Evolutionary conservation across 1,140 invertebrate genomes (phyloP).

Genomic region (Amyelois transitella): DNA sequence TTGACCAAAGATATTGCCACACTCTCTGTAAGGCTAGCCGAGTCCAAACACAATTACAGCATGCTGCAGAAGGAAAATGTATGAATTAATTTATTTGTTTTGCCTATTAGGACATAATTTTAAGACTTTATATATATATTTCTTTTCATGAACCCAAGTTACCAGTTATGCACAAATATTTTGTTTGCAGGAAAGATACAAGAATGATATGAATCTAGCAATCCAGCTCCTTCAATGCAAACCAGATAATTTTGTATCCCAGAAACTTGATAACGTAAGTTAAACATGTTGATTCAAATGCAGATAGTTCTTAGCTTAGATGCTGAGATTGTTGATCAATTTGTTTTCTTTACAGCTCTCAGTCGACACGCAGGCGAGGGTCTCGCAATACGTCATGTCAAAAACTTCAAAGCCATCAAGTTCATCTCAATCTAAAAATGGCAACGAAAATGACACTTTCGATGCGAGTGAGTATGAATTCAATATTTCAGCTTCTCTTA

Average conservation of each 20-base stretch:
- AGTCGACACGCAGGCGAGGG: conserved; percentile 91
- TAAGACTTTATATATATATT: too few relatives aligned
- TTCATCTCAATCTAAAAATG: conserved; percentile 56
- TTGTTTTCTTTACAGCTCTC: conserved; percentile 82
- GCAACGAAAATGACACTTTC: conserved; percentile 65
- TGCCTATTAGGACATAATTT: too few relatives aligned
- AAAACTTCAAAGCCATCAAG: conserved; percentile 76
- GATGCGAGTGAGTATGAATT: conserved; percentile 78
- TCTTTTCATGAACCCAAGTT: too few relatives aligned
- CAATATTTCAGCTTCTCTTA: conserved; percentile 92
- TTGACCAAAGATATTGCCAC: conserved; percentile 91
- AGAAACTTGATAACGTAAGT: conserved; percentile 93
- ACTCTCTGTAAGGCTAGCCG: conserved; percentile 89
- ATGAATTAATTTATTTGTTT: conserved; percentile 14
- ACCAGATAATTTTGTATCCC: conserved; percentile 94
- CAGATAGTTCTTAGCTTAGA: conserved; percentile 5
- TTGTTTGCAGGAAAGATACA: conserved; percentile 89
- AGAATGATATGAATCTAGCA: conserved; percentile 94
- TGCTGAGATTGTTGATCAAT: conserved; percentile 8
- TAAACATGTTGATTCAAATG: conserved; percentile 12
- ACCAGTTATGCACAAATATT: too few relatives aligned
- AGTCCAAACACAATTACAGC: conserved; percentile 89
- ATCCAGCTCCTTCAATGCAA: conserved; percentile 96
- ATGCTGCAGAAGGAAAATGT: conserved; percentile 95
- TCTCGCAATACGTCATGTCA: conserved; percentile 83